Base-by-base conservation (phyloP, 2,113 vertebrate genomes). In the Burhinus bistriatus region DNA sequence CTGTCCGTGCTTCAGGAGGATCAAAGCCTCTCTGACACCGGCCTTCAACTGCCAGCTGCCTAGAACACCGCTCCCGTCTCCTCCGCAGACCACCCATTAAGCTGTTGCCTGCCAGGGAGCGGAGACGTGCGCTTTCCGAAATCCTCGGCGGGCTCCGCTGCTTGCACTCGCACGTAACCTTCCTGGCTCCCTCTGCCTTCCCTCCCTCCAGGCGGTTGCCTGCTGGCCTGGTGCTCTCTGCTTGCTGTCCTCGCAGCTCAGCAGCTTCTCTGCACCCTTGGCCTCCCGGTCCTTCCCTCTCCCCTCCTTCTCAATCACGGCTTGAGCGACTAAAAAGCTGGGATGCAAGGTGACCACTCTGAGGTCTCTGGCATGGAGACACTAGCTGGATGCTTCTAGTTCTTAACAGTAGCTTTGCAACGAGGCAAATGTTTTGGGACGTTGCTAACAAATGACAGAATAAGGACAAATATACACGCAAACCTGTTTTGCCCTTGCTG, bases 31-130 rank as follows among this genome's bases (percentile, higher is more conserved):
- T 55, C 32, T 66, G 42, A 34, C 59, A 16, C 42, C 1, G 5
- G 40, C n/a, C n/a, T 82, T 68, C 40, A 29, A 32, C 70, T 83
- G 32, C 64, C 70, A 78, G 52, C 69, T 57, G 73, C 55, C 15
- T 68, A 1, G 30, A 14, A 2, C 36, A 11, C 44, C 30, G 72
- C 65, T 85, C 44, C 88, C 0, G 12, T 76, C 88, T 83, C 57
- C 61, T 91, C 82, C 2, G 2, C 83, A 82, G 96, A 94, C 96
- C 96, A 97, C 96, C 96, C 96, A 96, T 88, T n/a, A 76, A 88
- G 96, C 78, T 61, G 44, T 23, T 86, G 66, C 29, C 29, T 89
- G 84, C 85, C 85, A 72, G n/a, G 57, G 65, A 95, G 38, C 2
- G 0, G 61, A 87, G 81, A 69, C 10, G 5, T 58, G 36, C 2